Conservation (phyloP, 2,888 invertebrate species). For the Electrophaes corylata region DNA sequence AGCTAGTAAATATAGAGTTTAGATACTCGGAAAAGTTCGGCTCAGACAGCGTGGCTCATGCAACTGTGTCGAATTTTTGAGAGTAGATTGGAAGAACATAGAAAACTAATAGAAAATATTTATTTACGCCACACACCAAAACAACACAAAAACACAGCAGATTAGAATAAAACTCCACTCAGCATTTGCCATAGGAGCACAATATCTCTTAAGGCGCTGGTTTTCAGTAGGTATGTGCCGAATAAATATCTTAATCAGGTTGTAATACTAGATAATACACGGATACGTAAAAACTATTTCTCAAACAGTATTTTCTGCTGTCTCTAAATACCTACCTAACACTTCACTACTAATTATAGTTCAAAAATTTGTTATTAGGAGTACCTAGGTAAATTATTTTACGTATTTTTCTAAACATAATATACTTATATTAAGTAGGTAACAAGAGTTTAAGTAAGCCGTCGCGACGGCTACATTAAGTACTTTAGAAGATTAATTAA, state of each 20-base stretch:
- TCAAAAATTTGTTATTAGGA: background rate
- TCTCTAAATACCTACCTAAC: background rate
- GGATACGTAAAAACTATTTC: no score
- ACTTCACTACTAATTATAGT: background rate
- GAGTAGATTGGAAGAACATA: slow-evolving; percentile 1
- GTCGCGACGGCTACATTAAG: background rate
- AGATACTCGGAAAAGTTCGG: slow-evolving; percentile 17
- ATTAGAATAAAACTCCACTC: no score
- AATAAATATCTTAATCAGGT: no score
- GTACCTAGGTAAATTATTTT: background rate
- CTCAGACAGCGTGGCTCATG: slow-evolving; percentile 27
- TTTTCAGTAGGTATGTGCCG: no score
- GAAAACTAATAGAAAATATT: no score
- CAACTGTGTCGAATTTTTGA: slow-evolving; percentile 25
- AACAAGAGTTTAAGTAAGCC: background rate
- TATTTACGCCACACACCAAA: no score
- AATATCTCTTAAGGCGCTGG: no score
- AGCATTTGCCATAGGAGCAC: no score
- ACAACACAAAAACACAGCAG: no score
- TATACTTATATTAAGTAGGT: slow-evolving; percentile 8
- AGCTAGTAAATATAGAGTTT: no score
- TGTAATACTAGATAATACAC: no score
- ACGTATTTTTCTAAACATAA: slow-evolving; percentile 16
- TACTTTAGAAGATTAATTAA: background rate
- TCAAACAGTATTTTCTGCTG: background rate